A percentile compares a stretch with the other conserved stretches of the same genome.
phyloP scores from a whole-genome alignment of 2,797 vertebrate species.

The Hipposideros larvatus region DNA sequence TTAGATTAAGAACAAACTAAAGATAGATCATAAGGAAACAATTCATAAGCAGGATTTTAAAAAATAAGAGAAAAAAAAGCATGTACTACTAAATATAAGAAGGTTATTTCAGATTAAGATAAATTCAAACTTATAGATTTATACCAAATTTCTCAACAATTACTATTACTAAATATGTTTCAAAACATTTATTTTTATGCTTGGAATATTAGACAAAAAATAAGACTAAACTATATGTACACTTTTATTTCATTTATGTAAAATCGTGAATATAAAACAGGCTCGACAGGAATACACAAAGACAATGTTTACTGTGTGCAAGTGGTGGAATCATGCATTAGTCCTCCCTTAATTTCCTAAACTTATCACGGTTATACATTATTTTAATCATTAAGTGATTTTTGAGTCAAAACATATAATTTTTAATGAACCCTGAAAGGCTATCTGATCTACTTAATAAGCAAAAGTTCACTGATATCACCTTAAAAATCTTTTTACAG shows the following conservation, averaged over 20 bases:
- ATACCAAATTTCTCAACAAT: slow-evolving; percentile 1
- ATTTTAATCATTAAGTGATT: background rate
- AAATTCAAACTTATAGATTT: background rate
- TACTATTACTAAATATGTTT: background rate
- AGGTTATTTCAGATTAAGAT: background rate
- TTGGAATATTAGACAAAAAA: slow-evolving; percentile 18
- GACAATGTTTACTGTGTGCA: background rate
- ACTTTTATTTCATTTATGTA: slow-evolving; percentile 1
- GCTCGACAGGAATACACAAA: background rate
- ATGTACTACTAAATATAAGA: background rate
- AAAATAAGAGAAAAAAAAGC: background rate
- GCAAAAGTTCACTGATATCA: background rate
- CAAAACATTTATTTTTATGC: slow-evolving; percentile 16
- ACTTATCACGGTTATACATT: background rate
- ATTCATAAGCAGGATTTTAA: background rate
- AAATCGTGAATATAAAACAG: background rate
- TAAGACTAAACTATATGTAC: background rate
- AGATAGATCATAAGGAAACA: background rate
- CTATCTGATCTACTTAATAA: background rate
- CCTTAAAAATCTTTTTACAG: background rate
- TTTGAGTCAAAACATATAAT: background rate
- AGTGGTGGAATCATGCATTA: background rate
- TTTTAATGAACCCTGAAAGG: background rate
- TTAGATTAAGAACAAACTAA: slow-evolving; percentile 39
- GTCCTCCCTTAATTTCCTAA: background rate